Evolutionary conservation across 1,140 invertebrate genomes (phyloP).

Genomic region (Hesperophylax magnus): DNA sequence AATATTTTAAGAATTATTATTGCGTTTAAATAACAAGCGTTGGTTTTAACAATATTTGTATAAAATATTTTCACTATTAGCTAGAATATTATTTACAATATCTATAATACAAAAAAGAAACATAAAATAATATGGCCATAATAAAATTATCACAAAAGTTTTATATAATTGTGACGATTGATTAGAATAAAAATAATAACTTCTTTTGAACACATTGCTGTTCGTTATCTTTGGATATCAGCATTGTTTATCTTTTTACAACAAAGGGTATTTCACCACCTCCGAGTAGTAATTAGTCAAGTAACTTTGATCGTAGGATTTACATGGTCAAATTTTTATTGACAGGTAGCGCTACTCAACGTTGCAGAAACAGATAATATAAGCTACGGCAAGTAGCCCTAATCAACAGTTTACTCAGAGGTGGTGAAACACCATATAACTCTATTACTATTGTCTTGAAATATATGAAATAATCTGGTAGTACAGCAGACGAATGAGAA

Average conservation of each 20-base stretch:
- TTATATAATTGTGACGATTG: constrained; percentile 1
- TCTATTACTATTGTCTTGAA: no score
- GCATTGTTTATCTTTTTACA: background rate
- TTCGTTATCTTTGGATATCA: constrained; percentile 5
- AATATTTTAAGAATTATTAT: background rate
- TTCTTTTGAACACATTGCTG: constrained; percentile 3
- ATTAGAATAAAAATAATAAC: constrained; percentile 4
- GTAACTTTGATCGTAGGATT: no score
- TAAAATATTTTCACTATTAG: background rate
- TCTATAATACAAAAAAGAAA: constrained; percentile 11
- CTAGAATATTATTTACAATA: constrained; percentile 17
- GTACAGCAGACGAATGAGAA: no score
- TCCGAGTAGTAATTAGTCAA: no score
- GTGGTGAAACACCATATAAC: no score
- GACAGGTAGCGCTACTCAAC: no score
- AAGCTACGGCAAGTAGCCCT: no score
- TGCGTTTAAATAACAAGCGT: background rate
- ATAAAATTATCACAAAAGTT: background rate
- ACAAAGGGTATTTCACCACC: no score
- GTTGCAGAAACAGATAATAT: no score
- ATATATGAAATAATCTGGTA: no score
- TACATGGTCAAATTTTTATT: no score
- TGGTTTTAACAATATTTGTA: background rate
- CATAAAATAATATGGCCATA: background rate
- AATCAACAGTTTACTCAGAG: no score